Base-by-base conservation (phyloP, 2,113 vertebrate genomes). In the Stictonetta naevosa region DNA sequence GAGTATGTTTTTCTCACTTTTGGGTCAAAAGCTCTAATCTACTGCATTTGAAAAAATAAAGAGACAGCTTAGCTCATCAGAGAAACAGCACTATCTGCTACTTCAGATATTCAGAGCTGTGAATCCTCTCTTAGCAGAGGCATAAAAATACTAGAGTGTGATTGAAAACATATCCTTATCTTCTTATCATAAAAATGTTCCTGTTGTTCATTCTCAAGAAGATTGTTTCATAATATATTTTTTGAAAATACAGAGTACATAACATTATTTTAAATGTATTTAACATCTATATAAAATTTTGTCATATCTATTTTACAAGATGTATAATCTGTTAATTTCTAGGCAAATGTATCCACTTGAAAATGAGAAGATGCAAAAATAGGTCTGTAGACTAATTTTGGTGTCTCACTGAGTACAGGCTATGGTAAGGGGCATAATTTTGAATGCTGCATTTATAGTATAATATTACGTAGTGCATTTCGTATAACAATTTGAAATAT, bases 301-400 rank as follows among this genome's bases (percentile, higher is more conserved):
- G 12, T 42, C 18, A 23, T 60, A 23, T 26, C 16, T 66, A 4
- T 42, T 50, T 67, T n/a, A 50, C 12, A 58, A 40, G n/a, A 40
- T 15, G 7, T 18, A 36, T 62, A 63, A 48, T 15, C 6, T 66
- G 73, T 52, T 36, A 42, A 50, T 56, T 64, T 62, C 14, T 58
- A 50, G 52, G 4, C 8, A 74, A 50, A 50, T 11, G 4, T 10
- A 12, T 40, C 25, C 25, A 34, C 0, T 0, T 7, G 3, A 25
- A 50, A 29, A 59, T 66, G 31, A 66, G 52, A 58, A 50, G 58
- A 73, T 42, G 15, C 4, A 50, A 1, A 36, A 50, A 26, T 50
- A 21, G 11, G 73, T 26, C 29, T 64, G 73, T 26, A 58, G 74
- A 34, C 60, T 62, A 1, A 71, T 7, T 73, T 40, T 17, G 25